Percentiles rank a stretch among this genome's conserved stretches.
phyloP scores from a whole-genome alignment of 2,797 vertebrate species.

The Syndactyla subalaris region DNA sequence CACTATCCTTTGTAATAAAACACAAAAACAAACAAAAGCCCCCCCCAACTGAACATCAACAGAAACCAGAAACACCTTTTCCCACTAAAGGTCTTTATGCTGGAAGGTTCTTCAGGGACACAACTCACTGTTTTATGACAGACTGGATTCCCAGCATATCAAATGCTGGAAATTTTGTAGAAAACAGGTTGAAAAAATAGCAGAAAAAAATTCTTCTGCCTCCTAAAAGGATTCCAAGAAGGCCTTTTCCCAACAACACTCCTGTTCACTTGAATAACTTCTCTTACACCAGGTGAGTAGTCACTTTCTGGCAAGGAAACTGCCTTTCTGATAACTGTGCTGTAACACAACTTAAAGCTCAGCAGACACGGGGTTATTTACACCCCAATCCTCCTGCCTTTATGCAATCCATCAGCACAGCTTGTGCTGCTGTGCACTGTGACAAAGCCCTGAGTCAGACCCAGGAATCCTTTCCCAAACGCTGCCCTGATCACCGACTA shows the following conservation, averaged over 20 bases:
- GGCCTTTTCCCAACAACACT: not conserved
- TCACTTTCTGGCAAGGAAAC: not conserved
- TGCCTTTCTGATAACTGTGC: not conserved
- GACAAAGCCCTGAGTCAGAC: not conserved
- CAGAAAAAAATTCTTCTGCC: not conserved
- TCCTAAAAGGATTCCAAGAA: not conserved
- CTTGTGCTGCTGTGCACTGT: not conserved
- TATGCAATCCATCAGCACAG: not conserved
- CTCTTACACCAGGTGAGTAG: not conserved
- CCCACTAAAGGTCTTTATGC: not conserved
- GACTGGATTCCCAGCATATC: not conserved
- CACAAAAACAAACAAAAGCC: fast-evolving
- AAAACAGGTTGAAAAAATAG: not conserved
- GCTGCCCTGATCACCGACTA: not conserved
- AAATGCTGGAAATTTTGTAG: not conserved
- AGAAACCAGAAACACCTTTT: not conserved
- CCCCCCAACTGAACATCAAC: fast-evolving
- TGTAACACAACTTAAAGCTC: not conserved
- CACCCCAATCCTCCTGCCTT: not conserved
- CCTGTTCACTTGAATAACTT: not conserved
- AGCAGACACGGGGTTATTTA: not conserved
- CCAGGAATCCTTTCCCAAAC: not conserved
- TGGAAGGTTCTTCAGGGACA: not conserved
- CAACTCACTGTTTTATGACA: not conserved
- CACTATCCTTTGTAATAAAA: not conserved